Conservation (phyloP, 1,140 invertebrate genomes). For the Seison nebaliae region DNA sequence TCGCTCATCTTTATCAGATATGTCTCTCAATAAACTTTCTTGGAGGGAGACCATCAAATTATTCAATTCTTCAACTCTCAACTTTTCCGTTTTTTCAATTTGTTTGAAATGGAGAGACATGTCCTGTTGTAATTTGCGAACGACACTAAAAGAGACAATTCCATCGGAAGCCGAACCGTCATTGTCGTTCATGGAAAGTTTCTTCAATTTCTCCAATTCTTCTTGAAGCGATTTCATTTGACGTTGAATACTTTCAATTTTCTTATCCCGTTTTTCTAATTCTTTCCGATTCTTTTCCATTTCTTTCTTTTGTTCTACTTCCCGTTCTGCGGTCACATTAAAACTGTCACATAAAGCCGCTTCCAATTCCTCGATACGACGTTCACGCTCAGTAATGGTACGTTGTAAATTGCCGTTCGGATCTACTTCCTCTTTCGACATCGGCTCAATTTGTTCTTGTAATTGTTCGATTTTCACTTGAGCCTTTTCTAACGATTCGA, state of each 20-base stretch:
- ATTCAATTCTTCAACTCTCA: background rate
- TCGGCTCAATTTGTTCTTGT: slow-evolving; percentile 1
- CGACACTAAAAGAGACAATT: background rate
- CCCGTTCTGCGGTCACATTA: slow-evolving; percentile 32
- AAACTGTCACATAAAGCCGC: slow-evolving; percentile 40
- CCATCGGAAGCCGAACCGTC: background rate
- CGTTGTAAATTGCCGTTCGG: slow-evolving; percentile 29
- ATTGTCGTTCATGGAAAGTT: background rate
- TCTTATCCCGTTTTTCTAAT: slow-evolving; percentile 19
- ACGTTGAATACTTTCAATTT: background rate
- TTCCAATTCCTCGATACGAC: slow-evolving; percentile 47
- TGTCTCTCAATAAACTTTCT: slow-evolving; percentile 48
- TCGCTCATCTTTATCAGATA: slow-evolving; percentile 58
- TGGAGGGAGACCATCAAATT: too few relatives aligned
- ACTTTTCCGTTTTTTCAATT: background rate
- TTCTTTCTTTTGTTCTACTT: slow-evolving; percentile 28
- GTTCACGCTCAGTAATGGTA: slow-evolving; percentile 1
- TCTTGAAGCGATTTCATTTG: background rate
- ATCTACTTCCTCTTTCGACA: slow-evolving; percentile 28
- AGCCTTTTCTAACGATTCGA: background rate
- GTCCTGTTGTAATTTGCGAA: background rate
- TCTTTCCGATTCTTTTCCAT: too few relatives aligned
- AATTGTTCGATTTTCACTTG: background rate
- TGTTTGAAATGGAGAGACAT: background rate
- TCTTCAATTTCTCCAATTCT: background rate